Percentiles rank a stretch among this genome's conserved stretches.
phyloP scores from a whole-genome alignment of 2,113 vertebrate genomes.

The Desmodus rotundus region DNA sequence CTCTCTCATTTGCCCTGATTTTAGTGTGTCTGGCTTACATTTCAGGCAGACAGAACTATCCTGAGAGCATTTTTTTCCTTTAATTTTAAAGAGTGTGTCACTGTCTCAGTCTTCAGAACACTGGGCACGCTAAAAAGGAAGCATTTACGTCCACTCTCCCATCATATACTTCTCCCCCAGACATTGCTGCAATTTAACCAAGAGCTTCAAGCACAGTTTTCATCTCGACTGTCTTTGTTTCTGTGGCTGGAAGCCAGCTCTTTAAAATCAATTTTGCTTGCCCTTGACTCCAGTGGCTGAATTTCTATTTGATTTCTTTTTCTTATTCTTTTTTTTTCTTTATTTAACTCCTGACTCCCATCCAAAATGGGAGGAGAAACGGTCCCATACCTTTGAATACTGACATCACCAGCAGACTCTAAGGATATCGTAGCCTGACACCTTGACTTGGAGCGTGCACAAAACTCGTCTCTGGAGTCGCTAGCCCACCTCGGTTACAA shows the following conservation, averaged over 20 bases:
- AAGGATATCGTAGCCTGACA: background rate
- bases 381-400: background rate
- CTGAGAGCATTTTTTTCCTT: background rate
- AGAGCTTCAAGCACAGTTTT: background rate
- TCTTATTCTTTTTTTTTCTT: conserved; percentile 49
- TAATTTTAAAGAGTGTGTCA: background rate
- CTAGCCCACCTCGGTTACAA: background rate
- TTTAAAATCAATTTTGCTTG: conserved; percentile 71
- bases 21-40: background rate
- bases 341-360: conserved; percentile 46
- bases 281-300: conserved; percentile 60
- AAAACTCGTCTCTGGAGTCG: background rate
- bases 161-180: background rate
- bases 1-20: background rate
- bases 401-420: background rate
- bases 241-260: conserved; percentile 61
- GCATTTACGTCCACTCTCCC: background rate
- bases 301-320: conserved; percentile 68
- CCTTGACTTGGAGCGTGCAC: background rate
- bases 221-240: conserved; percentile 34
- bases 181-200: background rate
- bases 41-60: background rate
- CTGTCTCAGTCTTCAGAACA: background rate
- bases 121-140: conserved; percentile 8
- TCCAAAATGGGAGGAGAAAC: conserved; percentile 38